Evolutionary conservation across 2,888 invertebrate genomes (phyloP).

Genomic region (Molanna angustata): DNA sequence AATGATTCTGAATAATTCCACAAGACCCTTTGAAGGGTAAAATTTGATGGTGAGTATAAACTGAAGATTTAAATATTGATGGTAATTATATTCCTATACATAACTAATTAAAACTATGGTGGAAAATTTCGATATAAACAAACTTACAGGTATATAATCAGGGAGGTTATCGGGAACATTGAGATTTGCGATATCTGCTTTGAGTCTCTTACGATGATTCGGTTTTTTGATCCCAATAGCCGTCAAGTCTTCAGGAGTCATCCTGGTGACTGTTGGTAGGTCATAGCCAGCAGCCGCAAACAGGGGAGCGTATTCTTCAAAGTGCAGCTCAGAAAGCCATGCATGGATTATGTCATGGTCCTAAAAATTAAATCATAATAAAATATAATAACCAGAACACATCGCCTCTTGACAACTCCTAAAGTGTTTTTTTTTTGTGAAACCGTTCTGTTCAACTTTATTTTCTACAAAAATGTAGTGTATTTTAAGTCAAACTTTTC

Average conservation of each 20-base stretch:
- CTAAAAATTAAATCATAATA: constrained; percentile 43
- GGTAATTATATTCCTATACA: no score
- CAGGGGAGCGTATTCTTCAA: constrained; percentile 91
- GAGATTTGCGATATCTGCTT: constrained; percentile 92
- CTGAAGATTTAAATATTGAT: no score
- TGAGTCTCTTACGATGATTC: constrained; percentile 92
- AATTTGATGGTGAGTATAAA: no score
- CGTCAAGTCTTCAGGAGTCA: constrained; percentile 95
- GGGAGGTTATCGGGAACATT: constrained; percentile 94
- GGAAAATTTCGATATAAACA: neutral
- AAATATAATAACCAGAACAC: neutral
- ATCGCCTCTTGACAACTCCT: no score
- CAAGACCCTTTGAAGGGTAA: no score
- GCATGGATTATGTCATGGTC: constrained; percentile 93
- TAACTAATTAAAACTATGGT: no score
- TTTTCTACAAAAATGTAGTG: no score
- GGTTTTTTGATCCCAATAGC: constrained; percentile 94
- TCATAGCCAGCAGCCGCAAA: constrained; percentile 97
- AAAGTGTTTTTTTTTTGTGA: no score
- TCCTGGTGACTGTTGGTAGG: constrained; percentile 95
- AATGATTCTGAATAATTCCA: no score
- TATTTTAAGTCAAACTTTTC: no score
- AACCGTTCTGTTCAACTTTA: no score
- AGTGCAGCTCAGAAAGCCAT: constrained; percentile 91
- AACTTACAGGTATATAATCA: constrained; percentile 84